Conservation (phyloP, 2,113 vertebrate species). For the Protobothrops mucrosquamatus region DNA sequence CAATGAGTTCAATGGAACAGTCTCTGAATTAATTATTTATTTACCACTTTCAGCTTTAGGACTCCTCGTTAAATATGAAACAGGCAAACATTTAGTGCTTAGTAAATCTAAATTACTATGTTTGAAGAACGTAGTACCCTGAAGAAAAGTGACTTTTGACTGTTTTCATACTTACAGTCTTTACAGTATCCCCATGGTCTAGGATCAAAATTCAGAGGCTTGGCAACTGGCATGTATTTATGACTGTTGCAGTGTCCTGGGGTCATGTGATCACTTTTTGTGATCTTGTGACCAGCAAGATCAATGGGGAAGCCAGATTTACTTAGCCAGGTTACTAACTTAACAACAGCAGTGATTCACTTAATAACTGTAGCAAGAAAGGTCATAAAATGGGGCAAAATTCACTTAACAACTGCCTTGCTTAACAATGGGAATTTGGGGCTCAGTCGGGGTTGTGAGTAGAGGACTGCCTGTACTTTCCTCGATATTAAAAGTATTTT, state of each 20-base stretch:
- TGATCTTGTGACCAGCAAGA: background rate
- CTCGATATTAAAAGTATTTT: background rate
- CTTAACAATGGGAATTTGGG: background rate
- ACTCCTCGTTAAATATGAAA: background rate
- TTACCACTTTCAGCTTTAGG: background rate
- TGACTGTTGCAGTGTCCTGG: background rate
- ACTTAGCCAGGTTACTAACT: background rate
- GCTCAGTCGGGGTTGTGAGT: background rate
- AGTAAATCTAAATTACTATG: background rate
- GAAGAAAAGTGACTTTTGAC: background rate
- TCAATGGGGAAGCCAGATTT: background rate
- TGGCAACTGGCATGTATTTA: background rate
- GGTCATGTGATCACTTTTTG: background rate
- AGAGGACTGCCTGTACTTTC: background rate
- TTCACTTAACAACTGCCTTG: background rate
- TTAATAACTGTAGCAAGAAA: background rate
- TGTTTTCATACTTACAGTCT: background rate
- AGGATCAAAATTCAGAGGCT: background rate
- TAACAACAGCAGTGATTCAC: background rate
- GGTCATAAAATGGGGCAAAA: background rate
- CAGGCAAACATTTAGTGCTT: background rate
- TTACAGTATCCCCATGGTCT: background rate
- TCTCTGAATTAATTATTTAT: background rate
- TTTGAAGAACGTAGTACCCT: background rate
- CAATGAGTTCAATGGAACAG: background rate